These are phyloP conservation scores for Nomada lathburiana DNA, from an alignment of 2,888 invertebrate genomes.

Conservation along the genomic window DNA sequence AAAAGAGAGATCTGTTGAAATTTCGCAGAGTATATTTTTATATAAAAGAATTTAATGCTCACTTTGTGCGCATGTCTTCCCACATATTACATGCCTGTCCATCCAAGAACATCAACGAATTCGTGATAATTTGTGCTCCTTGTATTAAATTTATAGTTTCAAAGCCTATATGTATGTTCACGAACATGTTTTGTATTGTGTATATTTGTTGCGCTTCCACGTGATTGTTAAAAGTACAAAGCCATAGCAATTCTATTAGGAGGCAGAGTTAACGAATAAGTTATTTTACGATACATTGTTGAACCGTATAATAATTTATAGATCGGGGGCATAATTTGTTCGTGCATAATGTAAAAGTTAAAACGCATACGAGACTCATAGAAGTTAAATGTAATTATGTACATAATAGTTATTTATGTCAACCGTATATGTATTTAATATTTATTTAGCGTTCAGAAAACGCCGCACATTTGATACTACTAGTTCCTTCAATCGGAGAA, in stretches of 20 bases:
- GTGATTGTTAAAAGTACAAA: constrained; percentile 55
- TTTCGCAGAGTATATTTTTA: constrained; percentile 74
- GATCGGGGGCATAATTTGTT: constrained; percentile 40
- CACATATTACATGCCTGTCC: constrained; percentile 37
- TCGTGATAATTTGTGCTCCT: constrained; percentile 39
- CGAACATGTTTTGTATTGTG: constrained; percentile 25
- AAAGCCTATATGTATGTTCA: constrained; percentile 15
- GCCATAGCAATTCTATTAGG: constrained; percentile 22
- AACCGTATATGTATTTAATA: constrained; percentile 71
- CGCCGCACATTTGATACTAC: constrained; percentile 48
- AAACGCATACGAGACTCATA: constrained; percentile 35
- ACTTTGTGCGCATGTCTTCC: constrained; percentile 64
- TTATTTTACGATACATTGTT: constrained; percentile 32
- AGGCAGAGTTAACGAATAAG: constrained; percentile 12
- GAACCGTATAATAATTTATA: constrained; percentile 29
- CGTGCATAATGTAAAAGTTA: constrained; percentile 22
- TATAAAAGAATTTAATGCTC: constrained; percentile 59
- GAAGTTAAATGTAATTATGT: constrained; percentile 70
- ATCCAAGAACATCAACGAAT: constrained; percentile 22
- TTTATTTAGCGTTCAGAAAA: constrained; percentile 67
- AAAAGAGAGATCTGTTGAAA: constrained; percentile 64
- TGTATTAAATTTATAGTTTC: constrained; percentile 37
- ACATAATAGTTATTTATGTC: constrained; percentile 69
- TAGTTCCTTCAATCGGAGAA: constrained; percentile 60
- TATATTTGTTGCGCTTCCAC: constrained; percentile 42